These are phyloP conservation scores for Cardiocondyla obscurior DNA, from an alignment of 1,140 invertebrate species.

Conservation along the genomic window DNA sequence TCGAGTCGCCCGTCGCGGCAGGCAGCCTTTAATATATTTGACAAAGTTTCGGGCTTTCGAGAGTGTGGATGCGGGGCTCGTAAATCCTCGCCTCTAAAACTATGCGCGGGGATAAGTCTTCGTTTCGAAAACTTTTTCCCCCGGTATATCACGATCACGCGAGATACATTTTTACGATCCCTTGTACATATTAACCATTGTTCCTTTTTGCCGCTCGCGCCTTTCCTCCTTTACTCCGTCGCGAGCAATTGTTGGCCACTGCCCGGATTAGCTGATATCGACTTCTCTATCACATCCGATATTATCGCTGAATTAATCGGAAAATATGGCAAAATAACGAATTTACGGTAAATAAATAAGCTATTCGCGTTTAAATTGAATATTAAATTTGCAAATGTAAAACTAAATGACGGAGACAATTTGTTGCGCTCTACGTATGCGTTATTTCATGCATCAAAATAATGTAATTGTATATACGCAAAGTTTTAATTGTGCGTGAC, in stretches of 20 bases:
- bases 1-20: slow-evolving; percentile 44
- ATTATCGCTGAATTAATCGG: neutral
- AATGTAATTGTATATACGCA: slow-evolving; percentile 9
- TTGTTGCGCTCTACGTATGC: neutral
- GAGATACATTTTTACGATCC: slow-evolving; percentile 61
- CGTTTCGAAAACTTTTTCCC: slow-evolving; percentile 64
- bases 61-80: slow-evolving; percentile 56
- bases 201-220: neutral
- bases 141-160: slow-evolving; percentile 48
- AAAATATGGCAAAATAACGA: neutral
- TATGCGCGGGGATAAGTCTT: slow-evolving; percentile 65
- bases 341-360: slow-evolving; percentile 11
- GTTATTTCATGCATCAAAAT: neutral
- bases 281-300: neutral
- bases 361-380: neutral
- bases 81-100: slow-evolving; percentile 62
- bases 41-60: slow-evolving; percentile 69
- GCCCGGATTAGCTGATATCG: neutral
- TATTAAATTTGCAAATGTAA: neutral
- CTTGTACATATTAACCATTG: slow-evolving; percentile 16
- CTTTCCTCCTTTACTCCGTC: neutral
- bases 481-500: slow-evolving; percentile 45
- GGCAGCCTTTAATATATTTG: slow-evolving; percentile 72
- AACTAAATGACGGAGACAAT: neutral
- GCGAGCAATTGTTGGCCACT: neutral